Evolutionary conservation across 2,113 vertebrate species (phyloP).

Genomic region (Sylvietta virens): DNA sequence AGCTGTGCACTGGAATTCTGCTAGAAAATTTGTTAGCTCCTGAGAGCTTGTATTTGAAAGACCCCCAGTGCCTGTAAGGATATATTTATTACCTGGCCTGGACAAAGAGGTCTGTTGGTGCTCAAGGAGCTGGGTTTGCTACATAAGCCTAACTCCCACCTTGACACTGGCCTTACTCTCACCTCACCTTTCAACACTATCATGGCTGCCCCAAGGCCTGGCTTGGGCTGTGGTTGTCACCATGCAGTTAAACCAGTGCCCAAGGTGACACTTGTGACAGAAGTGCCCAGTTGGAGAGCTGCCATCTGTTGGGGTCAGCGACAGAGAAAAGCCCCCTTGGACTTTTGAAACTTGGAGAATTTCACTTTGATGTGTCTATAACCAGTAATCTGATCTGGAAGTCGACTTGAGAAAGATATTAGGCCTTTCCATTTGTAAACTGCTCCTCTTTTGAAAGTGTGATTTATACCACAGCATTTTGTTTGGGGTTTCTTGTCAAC

Average conservation of each 20-base stretch:
- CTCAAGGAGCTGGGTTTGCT: not conserved
- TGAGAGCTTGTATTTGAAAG: not conserved
- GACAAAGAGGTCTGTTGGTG: not conserved
- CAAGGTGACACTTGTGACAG: rapidly evolving
- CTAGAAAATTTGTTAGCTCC: not conserved
- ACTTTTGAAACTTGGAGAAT: not conserved
- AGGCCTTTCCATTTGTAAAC: not conserved
- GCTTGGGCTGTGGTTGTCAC: not conserved
- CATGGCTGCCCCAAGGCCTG: rapidly evolving
- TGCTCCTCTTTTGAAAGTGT: not conserved
- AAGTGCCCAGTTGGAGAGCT: not conserved
- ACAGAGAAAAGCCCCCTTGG: not conserved
- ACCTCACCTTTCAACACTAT: rapidly evolving
- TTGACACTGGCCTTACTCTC: not conserved
- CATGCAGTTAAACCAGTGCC: rapidly evolving
- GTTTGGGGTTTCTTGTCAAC: not conserved
- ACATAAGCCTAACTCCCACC: rapidly evolving
- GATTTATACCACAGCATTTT: not conserved
- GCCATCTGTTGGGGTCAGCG: not conserved
- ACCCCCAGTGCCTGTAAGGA: not conserved
- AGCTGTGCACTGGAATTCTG: not conserved
- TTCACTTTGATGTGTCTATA: not conserved
- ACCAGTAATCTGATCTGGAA: not conserved
- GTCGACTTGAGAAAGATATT: not conserved
- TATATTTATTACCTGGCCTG: not conserved